Evolutionary conservation across 1,140 invertebrate genomes (phyloP), one percentile per base, ranked within the genome.

Genomic region (Theocolax elegans): DNA sequence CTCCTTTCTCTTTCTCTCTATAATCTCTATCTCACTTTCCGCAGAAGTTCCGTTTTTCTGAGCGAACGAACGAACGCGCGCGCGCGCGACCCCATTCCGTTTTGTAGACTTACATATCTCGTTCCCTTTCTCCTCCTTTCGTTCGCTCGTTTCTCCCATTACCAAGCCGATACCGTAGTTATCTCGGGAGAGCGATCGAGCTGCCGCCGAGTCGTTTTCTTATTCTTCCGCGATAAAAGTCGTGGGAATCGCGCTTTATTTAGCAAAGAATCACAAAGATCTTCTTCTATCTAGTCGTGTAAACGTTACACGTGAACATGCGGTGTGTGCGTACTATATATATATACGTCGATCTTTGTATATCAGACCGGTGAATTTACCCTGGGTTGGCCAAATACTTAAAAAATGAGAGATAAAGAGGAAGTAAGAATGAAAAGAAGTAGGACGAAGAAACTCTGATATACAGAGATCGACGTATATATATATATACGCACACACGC

Each of bases 241-340:
- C 31, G 6, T 38, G 51, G 38, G 56, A 66, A 54, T 51, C 35
- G 23, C 29, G 63, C 63, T 66, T 66, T 66, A 59, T 67, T 67
- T 67, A 67, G 54, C 65, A 67, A 67, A 67, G 65, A 67, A 67
- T 67, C 65, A 67, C 65, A 67, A 44, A 56, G 64, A 40, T 65
- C 63, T 27, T 25, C 49, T n/a, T 19, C 25, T 66, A 1, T 56
- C 6, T 60, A 13, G 23, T 48, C 25, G 15, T 44, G 21, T 40
- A 27, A 9, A 35, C 29, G 9, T n/a, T 13, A 42, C 58, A 15
- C 10, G n/a, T n/a, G n/a, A n/a, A n/a, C n/a, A n/a, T n/a, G 62
- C 46, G n/a, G 3, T 62, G 21, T 48, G 44, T 51, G 31, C 29
- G 13, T n/a, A n/a, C n/a, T n/a, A n/a, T n/a, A n/a, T n/a, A n/a